phyloP scores from a whole-genome alignment of 2,888 invertebrate genomes.

The Embidobia sp. region DNA sequence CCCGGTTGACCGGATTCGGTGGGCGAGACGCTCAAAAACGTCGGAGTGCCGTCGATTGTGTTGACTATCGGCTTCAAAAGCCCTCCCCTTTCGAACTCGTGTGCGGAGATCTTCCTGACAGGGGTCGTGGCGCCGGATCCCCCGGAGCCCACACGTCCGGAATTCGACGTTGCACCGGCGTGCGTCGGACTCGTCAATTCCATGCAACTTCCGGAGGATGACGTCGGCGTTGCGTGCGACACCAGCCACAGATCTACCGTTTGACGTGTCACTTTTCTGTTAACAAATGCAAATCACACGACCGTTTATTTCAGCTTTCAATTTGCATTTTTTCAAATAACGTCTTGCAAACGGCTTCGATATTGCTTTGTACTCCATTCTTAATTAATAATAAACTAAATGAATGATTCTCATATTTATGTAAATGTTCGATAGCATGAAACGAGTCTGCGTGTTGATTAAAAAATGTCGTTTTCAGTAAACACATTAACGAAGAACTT shows the following conservation, averaged over 20 bases:
- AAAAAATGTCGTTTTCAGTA: too few species aligned
- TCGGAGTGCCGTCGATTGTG: slow-evolving; percentile 96
- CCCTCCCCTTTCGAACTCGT: slow-evolving; percentile 97
- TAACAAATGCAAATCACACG: slow-evolving; percentile 62
- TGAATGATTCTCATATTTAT: too few species aligned
- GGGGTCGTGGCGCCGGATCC: slow-evolving; percentile 96
- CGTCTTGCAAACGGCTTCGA: too few species aligned
- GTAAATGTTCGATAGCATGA: too few species aligned
- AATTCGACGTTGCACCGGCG: slow-evolving; percentile 80
- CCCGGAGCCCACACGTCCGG: slow-evolving; percentile 89
- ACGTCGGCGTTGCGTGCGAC: slow-evolving; percentile 91
- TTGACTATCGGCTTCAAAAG: slow-evolving; percentile 96
- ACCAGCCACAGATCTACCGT: slow-evolving; percentile 97
- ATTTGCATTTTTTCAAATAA: too few species aligned
- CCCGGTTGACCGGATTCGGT: slow-evolving; percentile 35
- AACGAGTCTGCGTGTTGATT: too few species aligned
- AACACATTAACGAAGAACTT: too few species aligned
- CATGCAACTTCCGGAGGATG: slow-evolving; percentile 81
- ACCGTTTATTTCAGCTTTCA: too few species aligned
- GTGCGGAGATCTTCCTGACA: slow-evolving; percentile 96
- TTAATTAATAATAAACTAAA: too few species aligned
- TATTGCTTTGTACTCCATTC: too few species aligned
- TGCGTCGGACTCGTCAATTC: slow-evolving; percentile 84
- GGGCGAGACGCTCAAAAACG: slow-evolving; percentile 86
- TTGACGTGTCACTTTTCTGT: slow-evolving; percentile 94